Evolutionary conservation across 2,888 invertebrate species (phyloP), one percentile per base, ranked within the genome.

Genomic region (Melangyna quadrimaculata): DNA sequence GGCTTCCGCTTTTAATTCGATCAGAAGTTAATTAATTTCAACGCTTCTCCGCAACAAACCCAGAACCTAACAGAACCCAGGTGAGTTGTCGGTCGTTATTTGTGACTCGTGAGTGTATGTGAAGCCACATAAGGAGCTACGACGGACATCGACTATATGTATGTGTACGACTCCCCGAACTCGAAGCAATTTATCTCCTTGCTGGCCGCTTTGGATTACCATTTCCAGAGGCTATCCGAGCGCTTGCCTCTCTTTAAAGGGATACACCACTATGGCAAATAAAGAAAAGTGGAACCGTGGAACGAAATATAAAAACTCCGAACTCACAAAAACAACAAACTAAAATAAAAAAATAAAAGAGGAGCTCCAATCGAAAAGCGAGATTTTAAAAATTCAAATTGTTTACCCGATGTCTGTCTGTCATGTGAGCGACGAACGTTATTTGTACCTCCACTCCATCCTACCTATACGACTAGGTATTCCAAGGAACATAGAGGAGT

Each of bases 21-120:
- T 87, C 87, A 87, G 82, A 82, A 87, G 87, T 82, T 87, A 87
- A 87, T 87, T 82, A 87, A 87, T 87, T 87, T 87, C 82, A 71
- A 82, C 82, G 82, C 78, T 73, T 70, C 67, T 59, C 80, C 69
- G 55, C 67, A 48, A 43, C 24, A 51, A 51, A 19, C 19, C 59
- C 65, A 32, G 43, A 24, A 37, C 43, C 24, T 17, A 57, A 35
- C 63, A 43, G 53, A 51, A 22, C 55, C 57, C 67, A 51, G 53
- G 70, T 55, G 57, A 80, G 67, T 67, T 65, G 37, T 61, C 22
- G 24, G 51, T 51, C 24, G 7, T 19, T 19, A 10, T 24, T 9
- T 17, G 6, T 14, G 27, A n/a, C 3, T 43, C 43, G 43, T 71
- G 29, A 59, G 37, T 43, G 51, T 61, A 71, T 51, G 67, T 45